Base-by-base conservation (phyloP, 2,113 vertebrate genomes). In the Urocitellus parryii region DNA sequence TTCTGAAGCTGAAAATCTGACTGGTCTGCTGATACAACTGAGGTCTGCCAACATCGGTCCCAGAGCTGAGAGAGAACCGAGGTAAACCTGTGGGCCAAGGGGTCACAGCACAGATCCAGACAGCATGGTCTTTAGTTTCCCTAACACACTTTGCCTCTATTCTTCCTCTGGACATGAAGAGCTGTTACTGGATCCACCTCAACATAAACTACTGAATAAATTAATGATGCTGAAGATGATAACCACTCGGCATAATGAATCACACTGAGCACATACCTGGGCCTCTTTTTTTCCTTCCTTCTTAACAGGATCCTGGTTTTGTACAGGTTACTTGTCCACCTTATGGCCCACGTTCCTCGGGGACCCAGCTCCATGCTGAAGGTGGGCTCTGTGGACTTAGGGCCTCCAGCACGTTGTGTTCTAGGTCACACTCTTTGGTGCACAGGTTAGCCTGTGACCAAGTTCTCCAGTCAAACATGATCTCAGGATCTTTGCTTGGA, bases 31-130 rank as follows among this genome's bases (percentile, higher is more conserved):
- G 81, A 93, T 32, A 34, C 67, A 63, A 7, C 0, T 2, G n/a
- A 73, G 27, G 45, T 72, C n/a, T 70, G 22, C 9, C 4, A 13
- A 1, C 12, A 58, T 51, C 58, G 22, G 45, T 42, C 56, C 27
- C 29, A 61, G 48, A 88, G n/a, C n/a, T 37, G 42, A 63, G 20
- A 13, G n/a, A 83, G 12, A 78, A 72, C 4, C 53, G 65, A 8
- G 20, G 53, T 8, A 48, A 67, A 91, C 8, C 16, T 13, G 2
- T 5, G n/a, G 39, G 14, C 39, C 27, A 12, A 37, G 42, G 18
- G 24, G 58, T 8, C 58, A n/a, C 24, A 29, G 34, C 0, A 1
- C 4, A 56, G 6, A n/a, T 61, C 45, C 17, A 51, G 8, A 29
- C 3, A 51, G 32, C 1, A 24, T 8, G 0, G 9, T 32, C n/a